These are phyloP conservation scores for Tetragnatha versicolor DNA, from an alignment of 1,140 invertebrate species.

Conservation along the genomic window DNA sequence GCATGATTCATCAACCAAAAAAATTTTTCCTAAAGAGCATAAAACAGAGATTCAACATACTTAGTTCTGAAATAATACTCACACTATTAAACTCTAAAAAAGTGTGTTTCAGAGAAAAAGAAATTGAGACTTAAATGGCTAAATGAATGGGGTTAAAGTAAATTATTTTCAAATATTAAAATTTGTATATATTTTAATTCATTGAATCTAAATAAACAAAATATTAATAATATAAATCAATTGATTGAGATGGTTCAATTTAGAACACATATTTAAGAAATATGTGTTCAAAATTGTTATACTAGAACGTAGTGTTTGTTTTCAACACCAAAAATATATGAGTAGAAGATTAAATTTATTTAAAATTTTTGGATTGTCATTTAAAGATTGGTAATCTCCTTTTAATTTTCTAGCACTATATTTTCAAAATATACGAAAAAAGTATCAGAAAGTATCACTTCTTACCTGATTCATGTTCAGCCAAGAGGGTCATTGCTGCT, in stretches of 20 bases:
- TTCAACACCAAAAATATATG: background rate
- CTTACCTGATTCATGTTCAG: slow-evolving; percentile 81
- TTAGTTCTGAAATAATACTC: background rate
- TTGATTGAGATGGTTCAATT: no score
- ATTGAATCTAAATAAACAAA: no score
- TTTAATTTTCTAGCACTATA: background rate
- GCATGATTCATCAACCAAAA: background rate
- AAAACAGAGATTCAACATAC: background rate
- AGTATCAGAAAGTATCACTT: background rate
- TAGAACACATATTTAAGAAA: background rate
- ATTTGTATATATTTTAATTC: no score
- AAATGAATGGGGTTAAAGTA: no score
- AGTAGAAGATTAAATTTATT: background rate
- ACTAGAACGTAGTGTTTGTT: background rate
- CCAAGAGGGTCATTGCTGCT: slow-evolving; percentile 89
- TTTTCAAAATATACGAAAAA: background rate
- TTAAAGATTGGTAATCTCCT: background rate
- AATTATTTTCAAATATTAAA: no score
- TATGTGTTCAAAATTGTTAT: background rate
- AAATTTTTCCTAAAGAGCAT: background rate
- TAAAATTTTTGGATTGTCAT: background rate
- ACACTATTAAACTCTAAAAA: background rate
- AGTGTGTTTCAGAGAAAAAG: background rate
- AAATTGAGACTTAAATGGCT: no score
- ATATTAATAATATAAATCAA: no score